Conservation (phyloP, 2,797 vertebrate genomes). For the Sphenodon punctatus region DNA sequence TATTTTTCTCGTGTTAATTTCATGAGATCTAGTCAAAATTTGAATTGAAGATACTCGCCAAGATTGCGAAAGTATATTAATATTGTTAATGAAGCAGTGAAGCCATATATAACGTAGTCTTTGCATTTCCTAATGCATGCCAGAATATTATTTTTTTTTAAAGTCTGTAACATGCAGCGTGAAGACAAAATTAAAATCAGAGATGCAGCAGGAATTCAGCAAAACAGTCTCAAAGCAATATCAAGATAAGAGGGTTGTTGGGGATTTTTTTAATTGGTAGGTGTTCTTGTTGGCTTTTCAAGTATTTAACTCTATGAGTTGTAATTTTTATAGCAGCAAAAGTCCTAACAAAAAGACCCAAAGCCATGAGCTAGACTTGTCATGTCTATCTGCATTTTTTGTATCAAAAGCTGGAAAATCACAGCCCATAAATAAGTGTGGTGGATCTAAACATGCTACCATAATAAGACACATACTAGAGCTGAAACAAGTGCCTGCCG, state of each 20-base stretch:
- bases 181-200: background rate
- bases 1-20: constrained; percentile 24
- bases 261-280: no score
- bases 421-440: background rate
- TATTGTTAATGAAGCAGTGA: background rate
- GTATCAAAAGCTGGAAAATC: background rate
- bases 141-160: background rate
- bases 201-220: no score
- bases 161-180: background rate
- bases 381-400: background rate
- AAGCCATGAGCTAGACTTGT: background rate
- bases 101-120: background rate
- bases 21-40: background rate
- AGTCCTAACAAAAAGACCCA: background rate
- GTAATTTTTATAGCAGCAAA: background rate
- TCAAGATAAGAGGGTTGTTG: no score
- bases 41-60: background rate
- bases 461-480: no score
- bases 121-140: background rate
- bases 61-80: no score
- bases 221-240: no score
- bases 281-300: background rate
- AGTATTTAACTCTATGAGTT: background rate
- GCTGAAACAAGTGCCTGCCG: no score
- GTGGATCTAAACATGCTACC: no score